A percentile compares a stretch with the other conserved stretches of the same genome.
These are phyloP conservation scores for Erebia epiphron DNA, from an alignment of 2,888 invertebrate species.

Conservation along the genomic window DNA sequence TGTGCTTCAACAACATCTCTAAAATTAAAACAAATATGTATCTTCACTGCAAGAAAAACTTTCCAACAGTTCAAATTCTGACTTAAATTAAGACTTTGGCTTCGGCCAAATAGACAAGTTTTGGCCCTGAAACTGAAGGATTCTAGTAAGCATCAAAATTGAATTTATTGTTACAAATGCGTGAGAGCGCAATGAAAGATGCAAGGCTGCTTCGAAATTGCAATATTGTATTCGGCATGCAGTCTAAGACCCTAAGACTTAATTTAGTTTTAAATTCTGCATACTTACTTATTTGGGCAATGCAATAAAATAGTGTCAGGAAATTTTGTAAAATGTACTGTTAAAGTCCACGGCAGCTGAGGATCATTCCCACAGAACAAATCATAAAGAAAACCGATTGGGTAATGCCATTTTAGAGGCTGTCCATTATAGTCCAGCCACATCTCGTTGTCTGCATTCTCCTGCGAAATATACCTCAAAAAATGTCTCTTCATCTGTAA, in stretches of 20 bases:
- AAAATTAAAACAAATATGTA: conserved; percentile 44
- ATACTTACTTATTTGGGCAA: conserved; percentile 89
- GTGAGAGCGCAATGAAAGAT: too few relatives aligned
- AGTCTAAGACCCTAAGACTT: too few relatives aligned
- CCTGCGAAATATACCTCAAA: conserved; percentile 89
- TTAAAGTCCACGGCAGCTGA: conserved; percentile 95
- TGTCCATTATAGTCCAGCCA: conserved; percentile 97
- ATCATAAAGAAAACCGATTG: conserved; percentile 96
- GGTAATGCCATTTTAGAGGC: conserved; percentile 95
- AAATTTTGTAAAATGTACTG: conserved; percentile 97
- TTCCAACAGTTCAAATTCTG: too few relatives aligned
- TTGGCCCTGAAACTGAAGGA: not conserved
- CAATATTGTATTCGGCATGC: not conserved
- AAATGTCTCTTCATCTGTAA: conserved; percentile 94
- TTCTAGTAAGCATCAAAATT: not conserved
- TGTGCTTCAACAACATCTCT: conserved; percentile 96
- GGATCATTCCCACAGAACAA: conserved; percentile 86
- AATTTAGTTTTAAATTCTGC: not conserved
- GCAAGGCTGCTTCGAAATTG: not conserved
- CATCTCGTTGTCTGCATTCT: conserved; percentile 93
- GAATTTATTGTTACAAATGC: too few relatives aligned
- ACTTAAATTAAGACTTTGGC: too few relatives aligned
- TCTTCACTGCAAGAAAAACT: not conserved
- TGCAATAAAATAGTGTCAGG: conserved; percentile 94
- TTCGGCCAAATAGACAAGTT: too few relatives aligned